Evolutionary conservation across 1,140 invertebrate genomes (phyloP), one percentile per base, ranked within the genome.

Genomic region (Microplitis demolitor): DNA sequence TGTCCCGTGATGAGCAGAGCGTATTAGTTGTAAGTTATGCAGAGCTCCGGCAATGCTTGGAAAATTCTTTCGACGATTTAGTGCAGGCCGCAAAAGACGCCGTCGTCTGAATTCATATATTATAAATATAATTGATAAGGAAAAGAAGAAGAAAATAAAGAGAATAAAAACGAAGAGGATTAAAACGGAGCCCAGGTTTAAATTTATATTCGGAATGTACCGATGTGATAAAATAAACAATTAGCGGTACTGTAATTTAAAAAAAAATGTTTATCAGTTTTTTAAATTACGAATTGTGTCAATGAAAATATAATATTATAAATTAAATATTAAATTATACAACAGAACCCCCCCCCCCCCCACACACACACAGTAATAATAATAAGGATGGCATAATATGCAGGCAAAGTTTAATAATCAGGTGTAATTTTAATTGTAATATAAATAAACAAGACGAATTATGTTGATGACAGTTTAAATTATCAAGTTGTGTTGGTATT

Each of bases 1-100:
- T 97, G 91, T 98, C 97, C 0, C 90, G 97, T 66, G 97, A 99
- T 86, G 97, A 97, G 85, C 95, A 97, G 85, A 98, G 96, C 87
- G 92, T 99, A 66, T 88, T 99, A 70, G 94, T 99, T 71, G 96
- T 98, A 66, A 95, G 94, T 74, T 99, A 97, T 85, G 92, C 94
- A 35, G 97, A 99, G 87, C 88, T 99, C 75, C 97, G 97, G 87
- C 94, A 95, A 81, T 98, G 96, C 88, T 91, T 98, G 81, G 96
- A 98, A 82, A 92, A 93, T 79, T 95, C 97, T 35, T 98, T 98
- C 88, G 90, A 90, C 58, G 96, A 98, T 85, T 86, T 98, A 71
- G 82, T 93, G 74, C 88, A 89, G 78, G 89, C 91, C 74, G 87
- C 91, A 53, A 87, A 85, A 71, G 87, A 87, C 69, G 78, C 79